phyloP scores from a whole-genome alignment of 2,113 vertebrate genomes.

The Craseonycteris thonglongyai region DNA sequence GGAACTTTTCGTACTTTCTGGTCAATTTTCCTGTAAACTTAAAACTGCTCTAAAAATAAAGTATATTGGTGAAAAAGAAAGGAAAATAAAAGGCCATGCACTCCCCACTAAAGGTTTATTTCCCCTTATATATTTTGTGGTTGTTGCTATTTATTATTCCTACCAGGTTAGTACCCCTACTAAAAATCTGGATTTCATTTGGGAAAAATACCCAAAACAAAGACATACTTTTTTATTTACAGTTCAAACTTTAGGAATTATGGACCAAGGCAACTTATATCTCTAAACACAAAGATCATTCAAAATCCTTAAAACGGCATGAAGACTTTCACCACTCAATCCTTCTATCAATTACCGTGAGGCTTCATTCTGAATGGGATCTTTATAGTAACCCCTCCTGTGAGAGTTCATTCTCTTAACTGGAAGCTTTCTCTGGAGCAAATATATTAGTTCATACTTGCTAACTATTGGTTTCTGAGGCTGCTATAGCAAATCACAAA shows the following conservation, averaged over 20 bases:
- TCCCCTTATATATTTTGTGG: background rate
- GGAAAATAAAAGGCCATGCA: background rate
- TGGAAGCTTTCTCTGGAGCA: background rate
- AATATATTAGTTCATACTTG: background rate
- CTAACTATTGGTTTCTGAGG: background rate
- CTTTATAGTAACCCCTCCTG: background rate
- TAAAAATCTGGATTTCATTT: slow-evolving; percentile 41
- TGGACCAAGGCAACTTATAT: background rate
- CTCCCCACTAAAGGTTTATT: background rate
- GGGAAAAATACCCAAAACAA: background rate
- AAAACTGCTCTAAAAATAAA: background rate
- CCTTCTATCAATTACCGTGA: background rate
- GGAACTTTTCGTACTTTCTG: background rate
- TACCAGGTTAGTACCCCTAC: background rate
- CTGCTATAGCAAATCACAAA: background rate
- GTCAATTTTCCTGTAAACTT: background rate
- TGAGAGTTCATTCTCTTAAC: background rate
- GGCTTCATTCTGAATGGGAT: background rate
- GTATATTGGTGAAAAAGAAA: background rate
- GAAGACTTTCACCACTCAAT: background rate
- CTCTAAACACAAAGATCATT: background rate
- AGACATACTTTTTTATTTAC: slow-evolving; percentile 14
- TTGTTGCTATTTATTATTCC: background rate
- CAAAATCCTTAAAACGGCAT: background rate
- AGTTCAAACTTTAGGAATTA: slow-evolving; percentile 1